These are phyloP conservation scores for Sinhomidia bicolor DNA, from an alignment of 2,888 invertebrate genomes.

Conservation along the genomic window DNA sequence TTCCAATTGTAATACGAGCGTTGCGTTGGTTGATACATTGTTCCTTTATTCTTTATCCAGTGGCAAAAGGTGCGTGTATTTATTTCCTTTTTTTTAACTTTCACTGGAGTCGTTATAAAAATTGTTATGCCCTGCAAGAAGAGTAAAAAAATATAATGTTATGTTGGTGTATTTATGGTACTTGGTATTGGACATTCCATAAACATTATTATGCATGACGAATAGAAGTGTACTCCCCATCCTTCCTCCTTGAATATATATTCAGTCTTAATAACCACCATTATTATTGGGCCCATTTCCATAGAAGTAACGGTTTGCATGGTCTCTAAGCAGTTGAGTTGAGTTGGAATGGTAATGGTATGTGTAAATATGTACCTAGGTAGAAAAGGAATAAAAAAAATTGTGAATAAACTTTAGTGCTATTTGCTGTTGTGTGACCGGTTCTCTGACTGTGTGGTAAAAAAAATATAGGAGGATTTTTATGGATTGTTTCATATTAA, in stretches of 20 bases:
- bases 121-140: too few relatives aligned
- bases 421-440: too few relatives aligned
- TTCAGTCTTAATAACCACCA: neutral
- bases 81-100: neutral
- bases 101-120: neutral
- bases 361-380: neutral
- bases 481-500: neutral
- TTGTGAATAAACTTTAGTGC: too few relatives aligned
- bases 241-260: constrained; percentile 32
- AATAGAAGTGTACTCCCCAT: constrained; percentile 28
- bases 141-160: too few relatives aligned
- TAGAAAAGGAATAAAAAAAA: too few relatives aligned
- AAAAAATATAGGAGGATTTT: neutral
- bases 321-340: neutral
- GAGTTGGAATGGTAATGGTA: neutral
- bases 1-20: constrained; percentile 17
- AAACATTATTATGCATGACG: constrained; percentile 16
- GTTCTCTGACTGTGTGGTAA: neutral
- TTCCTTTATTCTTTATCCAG: neutral
- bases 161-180: neutral
- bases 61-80: neutral
- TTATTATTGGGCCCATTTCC: neutral
- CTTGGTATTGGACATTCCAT: neutral
- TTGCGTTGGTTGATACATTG: neutral
- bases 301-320: neutral